Base-by-base conservation (phyloP, 2,888 invertebrate species). In the Clistopyga incitator region DNA sequence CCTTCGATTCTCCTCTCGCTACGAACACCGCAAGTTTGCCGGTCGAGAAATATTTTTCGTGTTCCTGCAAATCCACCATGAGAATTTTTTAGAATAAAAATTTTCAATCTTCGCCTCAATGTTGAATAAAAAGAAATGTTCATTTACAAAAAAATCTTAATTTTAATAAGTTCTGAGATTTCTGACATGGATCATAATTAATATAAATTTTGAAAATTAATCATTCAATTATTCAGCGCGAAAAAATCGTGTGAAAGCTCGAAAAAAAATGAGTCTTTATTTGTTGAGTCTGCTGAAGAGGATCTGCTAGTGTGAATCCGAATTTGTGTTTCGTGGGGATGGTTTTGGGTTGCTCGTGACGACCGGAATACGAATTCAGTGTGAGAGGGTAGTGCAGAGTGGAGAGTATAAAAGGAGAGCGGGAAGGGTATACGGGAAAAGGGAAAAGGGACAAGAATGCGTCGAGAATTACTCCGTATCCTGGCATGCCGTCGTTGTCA, bases 31-130 rank as follows among this genome's bases (percentile, higher is more conserved):
- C 23, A 65, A 72, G 47, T 61, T 29, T 42, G 70, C 72, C 80
- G 74, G 83, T 77, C 77, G 67, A 83, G 67, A 83, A 80, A 77
- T 61, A 83, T 83, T 76, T 76, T 70, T 59, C 67, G 76, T 42
- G 56, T 72, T 52, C 54, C 67, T 47, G 52, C 59, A 77, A 68
- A 56, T 81, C 71, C 50, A 47, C 59, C 71, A 56, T 72, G 67
- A 81, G 72, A 23, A 68, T 77, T 71, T 59, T 59, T 20, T 45
- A n/a, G n/a, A n/a, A n/a, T n/a, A n/a, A n/a, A n/a, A n/a, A n/a
- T n/a, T n/a, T n/a, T n/a, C n/a, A n/a, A n/a, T n/a, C n/a, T n/a
- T n/a, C n/a, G n/a, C n/a, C n/a, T n/a, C n/a, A n/a, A n/a, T n/a
- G n/a, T n/a, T n/a, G n/a, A 10, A 2, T 38, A 8, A 38, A 38